phyloP scores from a whole-genome alignment of 2,113 vertebrate species.

The Hydrochoerus hydrochaeris region DNA sequence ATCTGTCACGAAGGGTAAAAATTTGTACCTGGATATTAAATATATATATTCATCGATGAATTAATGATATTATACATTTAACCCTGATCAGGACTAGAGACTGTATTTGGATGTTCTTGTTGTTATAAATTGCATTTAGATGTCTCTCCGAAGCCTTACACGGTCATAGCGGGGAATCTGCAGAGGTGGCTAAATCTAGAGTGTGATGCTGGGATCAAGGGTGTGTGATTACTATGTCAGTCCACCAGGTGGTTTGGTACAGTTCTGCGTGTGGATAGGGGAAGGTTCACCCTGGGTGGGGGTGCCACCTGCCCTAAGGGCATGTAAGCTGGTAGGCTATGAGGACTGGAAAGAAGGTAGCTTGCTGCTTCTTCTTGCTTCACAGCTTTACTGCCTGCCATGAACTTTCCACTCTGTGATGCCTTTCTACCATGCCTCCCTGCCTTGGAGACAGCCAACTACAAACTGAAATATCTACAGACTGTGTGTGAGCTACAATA shows the following conservation, averaged over 20 bases:
- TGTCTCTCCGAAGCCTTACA: background rate
- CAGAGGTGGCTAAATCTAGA: background rate
- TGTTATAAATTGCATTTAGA: background rate
- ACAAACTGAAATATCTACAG: background rate
- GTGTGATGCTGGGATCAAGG: background rate
- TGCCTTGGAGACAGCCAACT: background rate
- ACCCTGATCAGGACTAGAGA: background rate
- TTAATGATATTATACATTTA: background rate
- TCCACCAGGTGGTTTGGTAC: background rate
- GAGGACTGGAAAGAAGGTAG: background rate
- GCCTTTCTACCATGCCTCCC: background rate
- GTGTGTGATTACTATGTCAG: background rate
- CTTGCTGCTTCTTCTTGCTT: background rate
- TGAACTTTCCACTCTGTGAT: background rate
- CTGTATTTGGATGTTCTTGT: background rate
- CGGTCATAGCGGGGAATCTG: background rate
- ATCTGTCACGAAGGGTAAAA: background rate
- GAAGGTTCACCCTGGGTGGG: background rate
- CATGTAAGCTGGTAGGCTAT: background rate
- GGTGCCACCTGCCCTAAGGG: background rate
- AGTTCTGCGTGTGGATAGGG: background rate
- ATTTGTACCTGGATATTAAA: background rate
- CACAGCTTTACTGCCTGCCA: background rate
- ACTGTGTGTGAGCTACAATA: background rate
- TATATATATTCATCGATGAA: slow-evolving; percentile 29